Base-by-base conservation (phyloP, 1,140 invertebrate genomes). In the Rhopalosiphum padi region DNA sequence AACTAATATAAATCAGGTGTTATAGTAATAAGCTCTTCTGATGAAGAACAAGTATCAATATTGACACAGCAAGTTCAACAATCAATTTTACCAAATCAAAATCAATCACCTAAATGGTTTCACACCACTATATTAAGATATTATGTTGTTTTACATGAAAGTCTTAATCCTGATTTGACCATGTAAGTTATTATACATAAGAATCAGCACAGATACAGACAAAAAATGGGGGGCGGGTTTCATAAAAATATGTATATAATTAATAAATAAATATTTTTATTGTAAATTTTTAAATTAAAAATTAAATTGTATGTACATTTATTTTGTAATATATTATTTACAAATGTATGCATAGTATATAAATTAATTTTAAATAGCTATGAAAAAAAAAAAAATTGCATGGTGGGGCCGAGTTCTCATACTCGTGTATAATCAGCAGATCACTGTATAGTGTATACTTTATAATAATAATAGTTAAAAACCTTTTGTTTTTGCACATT, bases 91-190 rank as follows among this genome's bases (percentile, higher is more conserved):
- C 96, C 97, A 90, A 96, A 96, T 53, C 97, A 97, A 83, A 97
- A 97, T 94, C 97, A 98, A 92, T 96, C 97, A 95, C 97, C 97
- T 93, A 99, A 99, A 95, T 99, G 98, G 98, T 99, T 99, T 95
- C 97, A 96, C 94, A 97, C 97, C 94, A 96, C 96, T 94, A 97
- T 98, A 53, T 96, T 99, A 46, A 97, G 98, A 95, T 98, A 98
- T 95, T 99, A 98, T 96, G 97, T 99, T 93, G 96, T 99, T 82
- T 95, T 99, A 87, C 98, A 99, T 96, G 98, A 99, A 96, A 96
- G 96, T n/a, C 94, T 95, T n/a, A 96, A 96, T 94, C 96, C 96
- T 94, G 96, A 97, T 94, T 95, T 95, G 77, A 95, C 46, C 18
- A 37, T 86, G 91, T 93, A 53, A 93, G 82, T 82, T 91, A 46